Percentiles rank a stretch among this genome's conserved stretches.
Evolutionary conservation across 2,113 vertebrate species (phyloP).

Genomic region (Theristicus caerulescens): DNA sequence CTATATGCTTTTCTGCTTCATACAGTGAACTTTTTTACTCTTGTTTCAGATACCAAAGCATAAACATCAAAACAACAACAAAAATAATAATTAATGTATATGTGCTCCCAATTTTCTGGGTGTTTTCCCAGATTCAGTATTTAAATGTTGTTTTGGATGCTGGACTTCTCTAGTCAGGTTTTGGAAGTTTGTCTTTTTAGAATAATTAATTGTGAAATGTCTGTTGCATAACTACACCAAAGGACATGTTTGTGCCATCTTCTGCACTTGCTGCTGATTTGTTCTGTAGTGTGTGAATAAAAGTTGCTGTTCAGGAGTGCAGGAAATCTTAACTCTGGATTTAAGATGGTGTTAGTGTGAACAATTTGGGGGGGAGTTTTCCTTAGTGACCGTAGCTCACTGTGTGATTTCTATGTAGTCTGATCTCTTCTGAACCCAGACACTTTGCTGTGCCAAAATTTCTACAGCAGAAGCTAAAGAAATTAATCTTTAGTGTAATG

Average conservation of each 20-base stretch:
- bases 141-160: background rate
- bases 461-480: background rate
- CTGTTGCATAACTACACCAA: conserved; percentile 17
- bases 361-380: background rate
- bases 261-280: background rate
- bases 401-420: background rate
- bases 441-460: background rate
- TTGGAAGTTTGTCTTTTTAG: background rate
- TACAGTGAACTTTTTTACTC: background rate
- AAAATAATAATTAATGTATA: background rate
- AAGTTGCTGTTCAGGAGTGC: background rate
- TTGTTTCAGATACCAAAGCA: background rate
- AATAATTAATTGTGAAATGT: conserved; percentile 48
- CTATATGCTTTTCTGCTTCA: background rate
- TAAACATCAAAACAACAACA: background rate
- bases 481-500: background rate
- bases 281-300: background rate
- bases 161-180: background rate
- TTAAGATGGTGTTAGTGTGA: background rate
- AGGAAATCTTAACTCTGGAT: background rate
- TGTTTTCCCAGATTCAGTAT: background rate
- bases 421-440: background rate
- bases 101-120: background rate
- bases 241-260: background rate
- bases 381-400: background rate